Base-by-base conservation (phyloP, 2,888 invertebrate species). In the Lochmaea crataegi region DNA sequence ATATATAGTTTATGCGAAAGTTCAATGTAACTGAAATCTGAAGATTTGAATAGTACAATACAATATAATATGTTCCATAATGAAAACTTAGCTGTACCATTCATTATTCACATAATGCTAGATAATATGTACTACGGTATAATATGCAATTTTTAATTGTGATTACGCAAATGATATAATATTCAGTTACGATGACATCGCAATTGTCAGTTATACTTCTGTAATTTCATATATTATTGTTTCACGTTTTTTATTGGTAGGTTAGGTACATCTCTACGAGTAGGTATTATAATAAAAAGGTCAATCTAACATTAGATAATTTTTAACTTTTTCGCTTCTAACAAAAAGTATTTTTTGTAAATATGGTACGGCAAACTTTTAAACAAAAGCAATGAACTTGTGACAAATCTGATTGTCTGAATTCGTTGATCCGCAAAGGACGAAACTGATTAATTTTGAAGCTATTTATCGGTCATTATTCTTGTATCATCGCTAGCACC, bases 21-120 rank as follows among this genome's bases (percentile, higher is more conserved):
- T 69, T 69, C 69, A 68, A 64, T 53, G 69, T 69, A 64, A 69
- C 69, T n/a, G 16, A 48, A 32, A 64, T 48, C n/a, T n/a, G 14
- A 48, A 48, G 3, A 45, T n/a, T n/a, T 45, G 69, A 69, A 56
- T 64, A 64, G 64, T 64, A 56, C 7, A 32, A 4, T 38, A 38
- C 7, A 38, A 38, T 38, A 38, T 63, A 69, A 69, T 69, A 69
- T 69, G 56, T 69, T 64, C 56, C 32, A 16, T 66, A 41, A 56
- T 69, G 60, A 48, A 51, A 60, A 51, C 45, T 41, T n/a, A 61
- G 61, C 7, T 61, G 32, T 32, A 32, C 5, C 6, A 32, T 32
- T 32, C n/a, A 22, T 22, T 22, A 38, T 38, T 38, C 32, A 4
- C 32, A 16, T 18, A n/a, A n/a, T 48, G 48, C 7, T n/a, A 48